Base-by-base conservation (phyloP, 2,888 invertebrate genomes). In the Caenorhabditis doughertyi region DNA sequence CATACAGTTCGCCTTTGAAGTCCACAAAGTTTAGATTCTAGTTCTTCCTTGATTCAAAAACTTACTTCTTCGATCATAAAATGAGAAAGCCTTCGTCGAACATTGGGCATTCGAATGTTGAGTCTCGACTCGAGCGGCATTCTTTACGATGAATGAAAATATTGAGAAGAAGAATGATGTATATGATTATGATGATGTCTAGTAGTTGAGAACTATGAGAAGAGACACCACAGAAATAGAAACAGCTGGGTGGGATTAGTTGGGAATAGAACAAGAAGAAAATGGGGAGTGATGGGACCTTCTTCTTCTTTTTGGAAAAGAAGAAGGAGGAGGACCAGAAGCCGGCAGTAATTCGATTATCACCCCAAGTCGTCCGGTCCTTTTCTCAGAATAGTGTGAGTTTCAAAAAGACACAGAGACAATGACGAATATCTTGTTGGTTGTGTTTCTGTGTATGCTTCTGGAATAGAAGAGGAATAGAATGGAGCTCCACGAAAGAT, bases 51-150 rank as follows among this genome's bases (percentile, higher is more conserved):
- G 18, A 27, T 16, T 44, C 3, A 62, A n/a, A n/a, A 56, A 56
- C 74, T 65, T 32, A 81, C 81, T 67, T 81, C 81, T 71, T 81
- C 81, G 7, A 81, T 71, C 81, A 81, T 81, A 53, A 81, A 81
- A 67, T 81, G 81, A 9, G 81, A 81, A 47, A 81, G 62, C 68
- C 81, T 39, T 58, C 81, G 27, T 42, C 81, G 44, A 44, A 81
- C 81, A 67, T 81, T 81, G 47, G 81, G 81, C 56, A 81, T 76
- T 58, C 71, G 71, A 60, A 81, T 76, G 55, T 81, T 81, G 51
- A 81, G 74, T 49, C 77, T 65, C 3, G 60, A 70, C 35, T 81
- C 81, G 21, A 77, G 60, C 39, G 81, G 81, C 81, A 81, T 56
- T n/a, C n/a, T 62, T 62, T 62, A 9, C 9, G 49, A 47, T 21